Percentiles rank a stretch among this genome's conserved stretches.
These are phyloP conservation scores for Eubucco bourcierii DNA, from an alignment of 2,113 vertebrate species.

Conservation along the genomic window DNA sequence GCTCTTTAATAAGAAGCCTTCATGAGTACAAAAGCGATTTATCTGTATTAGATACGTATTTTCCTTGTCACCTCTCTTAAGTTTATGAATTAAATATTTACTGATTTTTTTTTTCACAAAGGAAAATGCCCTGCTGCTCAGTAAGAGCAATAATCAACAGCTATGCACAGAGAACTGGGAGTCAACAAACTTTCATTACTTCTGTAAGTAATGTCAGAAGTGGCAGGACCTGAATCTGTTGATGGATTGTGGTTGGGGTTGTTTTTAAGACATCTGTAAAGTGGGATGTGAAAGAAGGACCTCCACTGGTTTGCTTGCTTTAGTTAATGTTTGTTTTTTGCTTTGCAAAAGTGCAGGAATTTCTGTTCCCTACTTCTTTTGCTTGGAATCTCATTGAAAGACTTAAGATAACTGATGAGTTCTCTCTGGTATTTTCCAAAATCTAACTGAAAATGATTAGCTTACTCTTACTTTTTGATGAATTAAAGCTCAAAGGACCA, in stretches of 20 bases:
- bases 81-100: slow-evolving; percentile 61
- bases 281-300: neutral
- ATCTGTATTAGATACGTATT: slow-evolving; percentile 56
- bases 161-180: neutral
- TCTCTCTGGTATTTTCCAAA: neutral
- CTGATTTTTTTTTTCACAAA: slow-evolving; percentile 40
- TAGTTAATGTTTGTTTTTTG: neutral
- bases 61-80: slow-evolving; percentile 27
- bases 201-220: neutral
- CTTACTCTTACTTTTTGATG: neutral
- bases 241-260: neutral
- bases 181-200: neutral
- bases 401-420: neutral
- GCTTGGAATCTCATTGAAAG: neutral
- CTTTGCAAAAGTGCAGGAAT: neutral
- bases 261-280: neutral
- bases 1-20: slow-evolving; percentile 37
- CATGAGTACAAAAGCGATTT: neutral
- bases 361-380: neutral
- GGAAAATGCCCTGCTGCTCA: neutral
- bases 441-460: neutral
- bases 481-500: neutral
- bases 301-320: neutral
- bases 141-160: neutral
- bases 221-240: neutral